Conservation (phyloP, 1,140 invertebrate genomes). For the Drosophila virilis region DNA sequence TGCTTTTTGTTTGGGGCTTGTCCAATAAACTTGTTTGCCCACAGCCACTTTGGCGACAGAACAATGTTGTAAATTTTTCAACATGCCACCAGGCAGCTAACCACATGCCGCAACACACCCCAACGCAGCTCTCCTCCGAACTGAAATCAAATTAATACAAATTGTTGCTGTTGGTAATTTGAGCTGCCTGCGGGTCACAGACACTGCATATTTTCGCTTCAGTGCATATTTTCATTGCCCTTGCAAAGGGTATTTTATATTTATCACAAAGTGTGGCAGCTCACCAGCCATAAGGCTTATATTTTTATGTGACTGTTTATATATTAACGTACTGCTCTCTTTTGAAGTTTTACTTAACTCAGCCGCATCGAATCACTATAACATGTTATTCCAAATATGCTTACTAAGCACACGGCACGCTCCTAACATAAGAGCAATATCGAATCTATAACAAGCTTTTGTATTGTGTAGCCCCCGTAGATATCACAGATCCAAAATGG, state of each 20-base stretch:
- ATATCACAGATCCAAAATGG: too few species aligned
- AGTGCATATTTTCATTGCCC: background rate
- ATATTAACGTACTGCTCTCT: background rate
- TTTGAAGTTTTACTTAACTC: too few species aligned
- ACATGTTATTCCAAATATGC: background rate
- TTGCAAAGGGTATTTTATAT: background rate
- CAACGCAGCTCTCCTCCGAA: background rate
- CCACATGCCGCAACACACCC: background rate
- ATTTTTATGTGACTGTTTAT: background rate
- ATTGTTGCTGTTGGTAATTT: slow-evolving; percentile 33
- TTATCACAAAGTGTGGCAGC: background rate
- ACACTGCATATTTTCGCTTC: slow-evolving; percentile 19
- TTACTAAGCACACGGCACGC: background rate
- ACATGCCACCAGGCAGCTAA: slow-evolving; percentile 17
- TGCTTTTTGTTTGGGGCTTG: slow-evolving; percentile 14
- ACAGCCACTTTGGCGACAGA: slow-evolving; percentile 29
- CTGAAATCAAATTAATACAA: slow-evolving; percentile 45
- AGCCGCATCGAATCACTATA: too few species aligned
- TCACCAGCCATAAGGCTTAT: background rate
- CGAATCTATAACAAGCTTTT: too few species aligned
- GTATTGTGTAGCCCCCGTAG: too few species aligned
- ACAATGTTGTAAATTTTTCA: slow-evolving; percentile 38
- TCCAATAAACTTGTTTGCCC: slow-evolving; percentile 39
- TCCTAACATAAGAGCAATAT: too few species aligned
- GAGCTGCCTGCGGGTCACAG: slow-evolving; percentile 36